Conservation (phyloP, 2,113 vertebrate species). For the Hylia prasina region DNA sequence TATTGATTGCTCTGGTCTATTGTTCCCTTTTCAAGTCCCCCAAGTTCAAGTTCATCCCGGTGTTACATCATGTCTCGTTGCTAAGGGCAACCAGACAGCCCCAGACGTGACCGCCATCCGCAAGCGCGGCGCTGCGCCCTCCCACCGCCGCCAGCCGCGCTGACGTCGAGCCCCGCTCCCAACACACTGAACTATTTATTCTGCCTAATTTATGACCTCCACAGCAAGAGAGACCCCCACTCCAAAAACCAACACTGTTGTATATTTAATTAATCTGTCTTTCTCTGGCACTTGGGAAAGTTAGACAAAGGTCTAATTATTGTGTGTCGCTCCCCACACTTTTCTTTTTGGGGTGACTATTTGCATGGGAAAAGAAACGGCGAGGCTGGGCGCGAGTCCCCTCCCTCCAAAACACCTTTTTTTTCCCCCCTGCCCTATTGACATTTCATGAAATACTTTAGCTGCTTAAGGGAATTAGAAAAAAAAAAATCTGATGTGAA, state of each 20-base stretch:
- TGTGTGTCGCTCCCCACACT: conserved; percentile 76
- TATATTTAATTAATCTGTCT: conserved; percentile 87
- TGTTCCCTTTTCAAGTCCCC: conserved; percentile 92
- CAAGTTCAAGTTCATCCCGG: conserved; percentile 97
- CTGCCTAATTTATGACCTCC: conserved; percentile 82
- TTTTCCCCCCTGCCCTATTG: conserved; percentile 72
- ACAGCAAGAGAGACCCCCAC: conserved; percentile 76
- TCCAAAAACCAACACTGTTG: conserved; percentile 82
- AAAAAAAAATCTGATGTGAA: conserved; percentile 77
- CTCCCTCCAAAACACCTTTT: conserved; percentile 62
- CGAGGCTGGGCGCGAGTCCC: conserved; percentile 44
- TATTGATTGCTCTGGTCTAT: conserved; percentile 93
- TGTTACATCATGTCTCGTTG: conserved; percentile 99
- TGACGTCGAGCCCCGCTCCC: conserved; percentile 76
- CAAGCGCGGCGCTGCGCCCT: conserved; percentile 81
- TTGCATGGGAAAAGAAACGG: conserved; percentile 80
- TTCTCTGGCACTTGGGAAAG: conserved; percentile 82
- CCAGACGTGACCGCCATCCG: conserved; percentile 96
- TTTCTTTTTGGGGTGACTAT: conserved; percentile 72
- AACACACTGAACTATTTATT: conserved; percentile 87
- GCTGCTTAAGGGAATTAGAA: conserved; percentile 83
- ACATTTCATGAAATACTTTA: conserved; percentile 84
- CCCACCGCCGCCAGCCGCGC: conserved; percentile 76
- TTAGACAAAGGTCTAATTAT: conserved; percentile 89
- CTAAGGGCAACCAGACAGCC: conserved; percentile 92